Percentiles rank a stretch among this genome's conserved stretches.
Evolutionary conservation across 2,113 vertebrate species (phyloP).

Genomic region (Phrynosoma platyrhinos): DNA sequence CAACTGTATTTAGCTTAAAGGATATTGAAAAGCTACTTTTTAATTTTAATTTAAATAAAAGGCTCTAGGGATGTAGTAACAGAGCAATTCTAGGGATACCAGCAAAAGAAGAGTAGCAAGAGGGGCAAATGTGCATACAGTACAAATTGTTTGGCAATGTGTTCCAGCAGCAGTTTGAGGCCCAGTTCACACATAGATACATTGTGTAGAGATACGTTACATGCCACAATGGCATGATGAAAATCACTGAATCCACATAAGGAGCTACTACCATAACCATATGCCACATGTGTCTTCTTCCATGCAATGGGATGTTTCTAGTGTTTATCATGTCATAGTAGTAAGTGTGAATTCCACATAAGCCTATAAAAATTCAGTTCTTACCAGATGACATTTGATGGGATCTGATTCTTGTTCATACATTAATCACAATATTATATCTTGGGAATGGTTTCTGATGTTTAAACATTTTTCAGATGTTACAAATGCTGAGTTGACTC

Average conservation of each 20-base stretch:
- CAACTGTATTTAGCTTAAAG: background rate
- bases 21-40: background rate
- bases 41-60: background rate
- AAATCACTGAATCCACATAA: background rate
- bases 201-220: background rate
- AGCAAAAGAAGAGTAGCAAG: background rate
- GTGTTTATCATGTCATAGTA: background rate
- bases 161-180: background rate
- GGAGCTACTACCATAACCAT: too few relatives aligned
- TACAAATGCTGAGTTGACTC: background rate
- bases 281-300: background rate
- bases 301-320: background rate
- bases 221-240: background rate
- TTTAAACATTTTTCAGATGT: background rate
- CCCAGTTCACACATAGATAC: background rate
- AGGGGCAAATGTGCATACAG: background rate
- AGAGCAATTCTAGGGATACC: background rate
- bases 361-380: background rate
- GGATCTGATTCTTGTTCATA: background rate
- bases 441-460: background rate
- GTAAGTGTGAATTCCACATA: background rate
- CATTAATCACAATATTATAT: background rate
- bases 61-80: background rate
- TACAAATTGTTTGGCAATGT: background rate
- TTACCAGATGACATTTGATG: background rate